These are phyloP conservation scores for Venustaconcha ellipsiformis DNA, from an alignment of 1,140 invertebrate species.

Conservation along the genomic window DNA sequence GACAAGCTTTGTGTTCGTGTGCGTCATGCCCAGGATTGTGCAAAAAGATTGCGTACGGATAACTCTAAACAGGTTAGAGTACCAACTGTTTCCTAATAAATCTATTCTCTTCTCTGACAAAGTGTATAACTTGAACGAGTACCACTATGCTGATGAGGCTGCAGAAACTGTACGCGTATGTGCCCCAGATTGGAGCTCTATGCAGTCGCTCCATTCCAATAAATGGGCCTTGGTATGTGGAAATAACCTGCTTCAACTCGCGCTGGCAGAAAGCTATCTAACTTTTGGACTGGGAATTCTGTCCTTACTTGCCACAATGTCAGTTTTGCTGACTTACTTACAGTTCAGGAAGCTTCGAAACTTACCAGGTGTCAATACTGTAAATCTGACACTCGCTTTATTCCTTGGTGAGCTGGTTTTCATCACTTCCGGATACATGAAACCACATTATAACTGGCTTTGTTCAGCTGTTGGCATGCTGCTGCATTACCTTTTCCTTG, in stretches of 20 bases:
- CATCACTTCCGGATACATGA: conserved; percentile 52
- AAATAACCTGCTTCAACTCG: conserved; percentile 31
- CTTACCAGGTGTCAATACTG: conserved; percentile 72
- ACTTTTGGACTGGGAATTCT: conserved; percentile 56
- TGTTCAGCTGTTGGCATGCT: conserved; percentile 67
- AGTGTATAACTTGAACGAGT: conserved; percentile 42
- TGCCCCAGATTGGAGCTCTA: conserved; percentile 38
- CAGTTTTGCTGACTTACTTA: conserved; percentile 67
- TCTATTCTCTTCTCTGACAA: conserved; percentile 42
- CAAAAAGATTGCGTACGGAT: conserved; percentile 64
- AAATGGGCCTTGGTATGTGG: conserved; percentile 32
- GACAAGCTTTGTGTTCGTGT: conserved; percentile 47
- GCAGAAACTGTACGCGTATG: conserved; percentile 43
- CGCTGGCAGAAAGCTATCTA: conserved; percentile 48
- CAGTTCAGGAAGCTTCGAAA: conserved; percentile 71
- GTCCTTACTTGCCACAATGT: conserved; percentile 53
- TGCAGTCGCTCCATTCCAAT: not conserved
- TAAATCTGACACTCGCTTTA: conserved; percentile 71
- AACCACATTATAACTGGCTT: conserved; percentile 30
- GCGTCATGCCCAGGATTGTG: conserved; percentile 51
- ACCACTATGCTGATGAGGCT: conserved; percentile 43
- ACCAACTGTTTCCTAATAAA: conserved; percentile 44
- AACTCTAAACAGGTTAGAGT: conserved; percentile 67
- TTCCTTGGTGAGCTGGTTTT: conserved; percentile 71
- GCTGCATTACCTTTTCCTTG: conserved; percentile 73